Conservation (phyloP, 2,888 invertebrate genomes). For the Oasisia sp. region DNA sequence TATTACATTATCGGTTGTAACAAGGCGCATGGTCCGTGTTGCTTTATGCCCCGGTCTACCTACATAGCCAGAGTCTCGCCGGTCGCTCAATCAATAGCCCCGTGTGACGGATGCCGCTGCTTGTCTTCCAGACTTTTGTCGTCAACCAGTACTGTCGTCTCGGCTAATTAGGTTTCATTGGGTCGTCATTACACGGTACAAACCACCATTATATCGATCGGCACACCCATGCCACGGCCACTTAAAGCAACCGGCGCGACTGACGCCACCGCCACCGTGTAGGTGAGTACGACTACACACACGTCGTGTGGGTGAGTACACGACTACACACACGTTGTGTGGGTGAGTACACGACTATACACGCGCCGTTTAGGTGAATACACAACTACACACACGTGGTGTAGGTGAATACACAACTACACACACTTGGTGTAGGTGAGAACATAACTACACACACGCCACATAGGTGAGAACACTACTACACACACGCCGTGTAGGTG, state of each 20-base stretch:
- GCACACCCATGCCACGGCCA: not conserved
- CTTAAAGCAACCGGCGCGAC: not conserved
- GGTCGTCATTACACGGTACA: conserved; percentile 13
- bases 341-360: no score
- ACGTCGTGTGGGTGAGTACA: no score
- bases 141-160: not conserved
- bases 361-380: no score
- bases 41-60: not conserved
- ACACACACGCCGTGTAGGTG: no score
- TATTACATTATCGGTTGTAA: no score
- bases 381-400: no score
- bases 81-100: not conserved
- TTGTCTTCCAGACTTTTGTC: conserved; percentile 3
- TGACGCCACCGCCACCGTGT: not conserved
- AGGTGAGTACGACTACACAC: no score
- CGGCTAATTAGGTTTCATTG: conserved; percentile 6
- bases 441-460: no score
- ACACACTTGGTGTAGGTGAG: no score
- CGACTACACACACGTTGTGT: no score
- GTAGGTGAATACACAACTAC: no score
- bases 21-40: not conserved
- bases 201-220: not conserved
- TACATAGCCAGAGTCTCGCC: not conserved
- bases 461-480: no score
- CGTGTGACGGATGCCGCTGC: not conserved